A percentile compares a stretch with the other conserved stretches of the same genome.
phyloP scores from a whole-genome alignment of 1,140 invertebrate species.

The Pseudomyrmex cubaensis region DNA sequence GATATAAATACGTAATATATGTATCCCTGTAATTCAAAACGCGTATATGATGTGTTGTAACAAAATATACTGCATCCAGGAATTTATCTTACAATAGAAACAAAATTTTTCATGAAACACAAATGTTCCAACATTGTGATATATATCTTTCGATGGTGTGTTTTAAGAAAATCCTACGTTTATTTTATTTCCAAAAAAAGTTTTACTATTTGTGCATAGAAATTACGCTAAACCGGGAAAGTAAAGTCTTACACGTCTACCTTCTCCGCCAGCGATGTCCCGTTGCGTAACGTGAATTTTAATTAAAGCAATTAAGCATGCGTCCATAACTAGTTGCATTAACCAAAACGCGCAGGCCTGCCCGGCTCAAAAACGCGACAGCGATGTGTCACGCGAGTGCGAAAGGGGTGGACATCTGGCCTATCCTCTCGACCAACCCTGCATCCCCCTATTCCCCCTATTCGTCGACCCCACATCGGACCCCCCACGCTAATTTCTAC shows the following conservation, averaged over 20 bases:
- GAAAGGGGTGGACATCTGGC: slow-evolving; percentile 56
- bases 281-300: slow-evolving; percentile 79
- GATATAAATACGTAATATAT: background rate
- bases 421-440: slow-evolving; percentile 34
- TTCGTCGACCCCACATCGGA: slow-evolving; percentile 1
- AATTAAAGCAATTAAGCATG: slow-evolving; percentile 83
- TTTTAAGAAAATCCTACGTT: too few relatives aligned
- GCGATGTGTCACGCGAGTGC: slow-evolving; percentile 68
- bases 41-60: background rate
- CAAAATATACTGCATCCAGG: too few relatives aligned
- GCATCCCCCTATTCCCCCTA: background rate
- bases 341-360: slow-evolving; percentile 72
- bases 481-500: slow-evolving; percentile 69
- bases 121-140: too few relatives aligned
- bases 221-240: background rate
- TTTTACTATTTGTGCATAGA: background rate
- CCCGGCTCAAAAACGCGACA: slow-evolving; percentile 77
- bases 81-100: too few relatives aligned
- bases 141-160: too few relatives aligned
- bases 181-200: background rate
- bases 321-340: slow-evolving; percentile 78
- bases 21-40: background rate
- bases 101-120: too few relatives aligned
- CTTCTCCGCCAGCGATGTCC: slow-evolving; percentile 60
- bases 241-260: slow-evolving; percentile 3